A percentile compares a stretch with the other conserved stretches of the same genome.
phyloP scores from a whole-genome alignment of 2,888 invertebrate species.

The Eilema caniola region DNA sequence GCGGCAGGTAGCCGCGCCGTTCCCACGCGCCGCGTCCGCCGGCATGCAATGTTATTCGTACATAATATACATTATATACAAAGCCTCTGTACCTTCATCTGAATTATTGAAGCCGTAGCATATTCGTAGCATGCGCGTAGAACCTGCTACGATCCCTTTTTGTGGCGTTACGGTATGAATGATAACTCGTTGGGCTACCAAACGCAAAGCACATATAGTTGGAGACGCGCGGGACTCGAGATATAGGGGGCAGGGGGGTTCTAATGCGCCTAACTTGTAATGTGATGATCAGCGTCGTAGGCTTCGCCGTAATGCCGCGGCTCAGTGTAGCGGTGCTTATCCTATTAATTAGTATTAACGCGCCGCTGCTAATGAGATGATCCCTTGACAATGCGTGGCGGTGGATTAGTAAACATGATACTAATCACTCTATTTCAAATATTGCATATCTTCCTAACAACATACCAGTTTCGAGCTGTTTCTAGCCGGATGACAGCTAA shows the following conservation, averaged over 20 bases:
- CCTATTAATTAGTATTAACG: slow-evolving; percentile 61
- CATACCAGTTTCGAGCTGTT: not conserved
- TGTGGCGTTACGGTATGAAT: not conserved
- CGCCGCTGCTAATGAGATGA: slow-evolving; percentile 48
- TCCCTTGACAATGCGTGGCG: slow-evolving; percentile 29
- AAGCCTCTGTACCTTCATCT: not conserved
- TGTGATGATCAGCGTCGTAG: slow-evolving; percentile 40
- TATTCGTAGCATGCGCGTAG: slow-evolving; percentile 50
- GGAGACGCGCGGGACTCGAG: slow-evolving; percentile 10
- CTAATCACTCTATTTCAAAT: not conserved
- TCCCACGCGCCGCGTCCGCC: slow-evolving; percentile 36
- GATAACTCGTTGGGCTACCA: not conserved
- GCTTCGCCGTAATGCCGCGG: slow-evolving; percentile 39
- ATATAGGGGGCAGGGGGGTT: slow-evolving; percentile 19
- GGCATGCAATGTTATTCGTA: not conserved
- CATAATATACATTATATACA: not conserved
- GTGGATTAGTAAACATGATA: not conserved
- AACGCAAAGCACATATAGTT: too few species aligned
- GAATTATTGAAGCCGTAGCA: slow-evolving; percentile 7
- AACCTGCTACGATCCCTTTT: slow-evolving; percentile 31
- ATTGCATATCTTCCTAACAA: not conserved
- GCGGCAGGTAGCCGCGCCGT: slow-evolving; percentile 44
- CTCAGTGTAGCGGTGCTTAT: slow-evolving; percentile 41
- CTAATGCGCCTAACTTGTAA: slow-evolving; percentile 52
- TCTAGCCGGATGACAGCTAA: not conserved